Conservation (phyloP, 2,888 invertebrate genomes). For the Sphaerophoria taeniata region DNA sequence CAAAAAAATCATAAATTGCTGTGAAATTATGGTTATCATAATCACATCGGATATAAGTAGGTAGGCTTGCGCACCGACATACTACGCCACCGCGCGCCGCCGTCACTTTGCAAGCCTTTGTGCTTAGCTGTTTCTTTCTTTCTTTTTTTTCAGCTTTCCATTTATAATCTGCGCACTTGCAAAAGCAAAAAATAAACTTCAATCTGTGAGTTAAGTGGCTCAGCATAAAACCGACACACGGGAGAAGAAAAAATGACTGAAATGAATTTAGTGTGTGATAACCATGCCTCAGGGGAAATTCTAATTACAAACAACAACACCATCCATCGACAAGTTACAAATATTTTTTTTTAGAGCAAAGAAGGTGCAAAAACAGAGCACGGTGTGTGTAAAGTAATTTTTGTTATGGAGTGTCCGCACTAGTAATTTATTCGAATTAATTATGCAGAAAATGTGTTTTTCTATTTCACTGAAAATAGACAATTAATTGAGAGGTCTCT, state of each 20-base stretch:
- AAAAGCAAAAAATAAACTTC: slow-evolving; percentile 16
- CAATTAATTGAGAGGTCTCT: slow-evolving; percentile 62
- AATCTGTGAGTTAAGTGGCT: slow-evolving; percentile 63
- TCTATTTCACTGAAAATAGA: slow-evolving; percentile 5
- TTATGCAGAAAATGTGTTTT: slow-evolving; percentile 55
- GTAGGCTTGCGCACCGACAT: slow-evolving; percentile 2
- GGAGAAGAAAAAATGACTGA: slow-evolving; percentile 25
- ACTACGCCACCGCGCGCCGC: slow-evolving; percentile 21
- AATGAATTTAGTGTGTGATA: slow-evolving; percentile 74
- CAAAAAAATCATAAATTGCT: slow-evolving; percentile 74
- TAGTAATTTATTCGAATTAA: slow-evolving; percentile 72
- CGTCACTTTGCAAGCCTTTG: neutral
- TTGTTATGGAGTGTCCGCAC: slow-evolving; percentile 60
- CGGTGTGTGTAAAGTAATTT: slow-evolving; percentile 62
- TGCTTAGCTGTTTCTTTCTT: neutral
- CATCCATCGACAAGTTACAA: slow-evolving; percentile 21
- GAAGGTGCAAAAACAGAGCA: slow-evolving; percentile 58
- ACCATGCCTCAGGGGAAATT: slow-evolving; percentile 65
- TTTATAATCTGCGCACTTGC: slow-evolving; percentile 13
- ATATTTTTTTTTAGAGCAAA: slow-evolving; percentile 11
- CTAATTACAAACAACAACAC: slow-evolving; percentile 46
- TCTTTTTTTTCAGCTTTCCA: slow-evolving; percentile 46
- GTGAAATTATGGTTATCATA: slow-evolving; percentile 73
- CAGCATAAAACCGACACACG: slow-evolving; percentile 16
- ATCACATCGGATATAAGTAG: slow-evolving; percentile 71